Conservation (phyloP, 2,113 vertebrate genomes). For the Cricetomys ansorgei region DNA sequence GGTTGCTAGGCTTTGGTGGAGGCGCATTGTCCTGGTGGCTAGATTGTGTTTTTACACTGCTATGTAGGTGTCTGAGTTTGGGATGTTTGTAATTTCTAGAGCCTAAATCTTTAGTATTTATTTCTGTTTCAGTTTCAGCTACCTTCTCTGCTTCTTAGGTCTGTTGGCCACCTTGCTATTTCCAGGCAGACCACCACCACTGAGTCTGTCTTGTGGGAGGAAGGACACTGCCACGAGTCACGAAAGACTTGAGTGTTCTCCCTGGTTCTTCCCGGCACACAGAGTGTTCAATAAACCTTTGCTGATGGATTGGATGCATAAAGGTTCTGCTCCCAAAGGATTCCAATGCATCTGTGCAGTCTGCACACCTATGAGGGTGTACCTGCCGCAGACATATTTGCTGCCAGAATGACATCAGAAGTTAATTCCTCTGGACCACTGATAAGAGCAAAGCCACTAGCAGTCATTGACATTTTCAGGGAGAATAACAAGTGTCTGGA, state of each 20-base stretch:
- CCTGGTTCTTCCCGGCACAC: background rate
- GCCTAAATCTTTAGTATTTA: background rate
- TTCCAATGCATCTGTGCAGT: background rate
- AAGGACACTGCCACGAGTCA: background rate
- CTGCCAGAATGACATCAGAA: background rate
- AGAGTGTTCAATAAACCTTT: background rate
- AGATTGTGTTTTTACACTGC: background rate
- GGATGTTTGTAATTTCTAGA: background rate
- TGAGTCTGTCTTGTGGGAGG: background rate
- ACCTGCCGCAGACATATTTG: background rate
- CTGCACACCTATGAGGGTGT: background rate
- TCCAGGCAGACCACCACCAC: background rate
- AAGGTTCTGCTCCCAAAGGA: background rate
- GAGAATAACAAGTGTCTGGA: background rate
- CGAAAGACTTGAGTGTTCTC: background rate
- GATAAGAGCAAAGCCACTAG: background rate
- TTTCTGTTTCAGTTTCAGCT: background rate
- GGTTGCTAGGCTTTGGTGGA: background rate
- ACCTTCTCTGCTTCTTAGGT: background rate
- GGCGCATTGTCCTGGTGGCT: background rate
- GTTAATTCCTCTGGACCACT: background rate
- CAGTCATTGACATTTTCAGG: background rate
- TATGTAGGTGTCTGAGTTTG: background rate
- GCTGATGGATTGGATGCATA: background rate
- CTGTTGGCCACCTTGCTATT: background rate